These are phyloP conservation scores for Ephestia elutella DNA, from an alignment of 1,140 invertebrate species.

Conservation along the genomic window DNA sequence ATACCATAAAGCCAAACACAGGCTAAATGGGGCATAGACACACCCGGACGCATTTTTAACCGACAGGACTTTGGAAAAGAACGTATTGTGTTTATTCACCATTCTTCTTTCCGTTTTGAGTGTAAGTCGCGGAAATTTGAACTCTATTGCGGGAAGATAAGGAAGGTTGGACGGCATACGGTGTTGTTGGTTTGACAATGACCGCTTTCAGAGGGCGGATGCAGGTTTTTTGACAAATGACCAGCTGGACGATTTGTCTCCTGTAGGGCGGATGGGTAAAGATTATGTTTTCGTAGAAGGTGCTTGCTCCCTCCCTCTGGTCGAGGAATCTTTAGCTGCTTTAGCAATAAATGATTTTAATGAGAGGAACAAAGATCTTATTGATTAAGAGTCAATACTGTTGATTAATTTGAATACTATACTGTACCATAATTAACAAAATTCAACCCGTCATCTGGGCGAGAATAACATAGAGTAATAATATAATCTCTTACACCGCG, in stretches of 20 bases:
- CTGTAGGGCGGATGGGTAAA: constrained; percentile 54
- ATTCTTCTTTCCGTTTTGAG: constrained; percentile 30
- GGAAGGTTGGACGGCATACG: constrained; percentile 17
- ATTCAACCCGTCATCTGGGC: too few relatives aligned
- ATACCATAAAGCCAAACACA: constrained; percentile 26
- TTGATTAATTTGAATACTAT: neutral
- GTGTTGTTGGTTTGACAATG: constrained; percentile 43
- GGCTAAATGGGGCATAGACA: constrained; percentile 20
- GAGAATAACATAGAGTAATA: too few relatives aligned
- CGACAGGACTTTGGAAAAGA: constrained; percentile 43
- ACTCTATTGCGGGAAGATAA: constrained; percentile 28
- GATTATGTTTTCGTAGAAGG: constrained; percentile 25
- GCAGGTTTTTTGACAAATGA: constrained; percentile 72
- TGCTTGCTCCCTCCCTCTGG: too few relatives aligned
- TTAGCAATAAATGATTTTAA: too few relatives aligned
- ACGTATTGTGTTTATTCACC: constrained; percentile 43
- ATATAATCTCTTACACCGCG: too few relatives aligned
- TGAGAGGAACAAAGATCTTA: too few relatives aligned
- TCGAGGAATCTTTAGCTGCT: too few relatives aligned
- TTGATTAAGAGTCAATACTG: neutral
- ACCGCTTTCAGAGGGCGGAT: constrained; percentile 65
- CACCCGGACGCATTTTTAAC: constrained; percentile 45
- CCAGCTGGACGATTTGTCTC: constrained; percentile 68
- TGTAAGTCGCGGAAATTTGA: constrained; percentile 18
- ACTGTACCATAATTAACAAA: too few relatives aligned